Evolutionary conservation across 2,888 invertebrate genomes (phyloP), one percentile per base, ranked within the genome.

Genomic region (Thymelicus sylvestris): DNA sequence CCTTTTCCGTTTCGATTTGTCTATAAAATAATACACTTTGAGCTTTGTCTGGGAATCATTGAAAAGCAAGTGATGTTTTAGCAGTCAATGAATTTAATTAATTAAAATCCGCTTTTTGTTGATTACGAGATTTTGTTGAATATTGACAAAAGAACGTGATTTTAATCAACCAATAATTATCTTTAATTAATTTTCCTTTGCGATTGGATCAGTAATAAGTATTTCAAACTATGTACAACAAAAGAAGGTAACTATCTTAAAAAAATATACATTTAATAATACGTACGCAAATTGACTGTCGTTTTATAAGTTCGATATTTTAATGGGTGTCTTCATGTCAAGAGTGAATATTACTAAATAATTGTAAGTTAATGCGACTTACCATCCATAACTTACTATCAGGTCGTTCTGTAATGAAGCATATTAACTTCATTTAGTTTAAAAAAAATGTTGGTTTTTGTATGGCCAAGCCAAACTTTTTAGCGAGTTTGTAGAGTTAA

Each of bases 1-100:
- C 78, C 78, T 75, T 81, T 81, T 81, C 77, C 82, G 85, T 88
- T 87, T 87, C 81, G 88, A 88, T 88, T 91, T 90, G 89, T 90
- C 88, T 89, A 92, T 92, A 89, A 92, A 92, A 93, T 93, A 93
- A 93, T 93, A 92, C 91, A 92, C 91, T 92, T 92, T 91, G 88
- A 84, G 88, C 91, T 91, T 93, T 93, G 93, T 92, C 88, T 88
- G 91, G 76, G 77, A 86, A 81, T 88, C 88, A 89, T 88, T 90
- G 88, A 86, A 86, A 88, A 87, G 88, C 86, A 90, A 91, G 88
- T 88, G 91, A 88, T 91, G 92, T 91, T 92, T 89, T 84, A 86
- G 86, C 85, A 83, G 87, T 88, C 84, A 90, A 87, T 88, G 85
- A 90, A 92, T 87, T 90, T 91, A 89, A 91, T 92, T 91, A 88